Conservation (phyloP, 2,113 vertebrate species). For the Pao palembangensis region DNA sequence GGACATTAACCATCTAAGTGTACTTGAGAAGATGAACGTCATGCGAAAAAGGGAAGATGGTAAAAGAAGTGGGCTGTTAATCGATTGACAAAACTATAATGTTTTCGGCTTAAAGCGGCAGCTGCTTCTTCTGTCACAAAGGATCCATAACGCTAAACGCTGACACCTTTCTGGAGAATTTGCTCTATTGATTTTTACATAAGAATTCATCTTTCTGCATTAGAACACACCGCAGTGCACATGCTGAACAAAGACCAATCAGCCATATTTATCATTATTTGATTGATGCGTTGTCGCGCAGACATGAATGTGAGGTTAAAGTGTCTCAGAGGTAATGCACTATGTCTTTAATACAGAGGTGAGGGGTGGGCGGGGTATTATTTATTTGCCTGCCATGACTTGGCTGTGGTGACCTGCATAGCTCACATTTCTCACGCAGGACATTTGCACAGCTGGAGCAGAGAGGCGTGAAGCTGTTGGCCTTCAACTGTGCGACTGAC, state of each 20-base stretch:
- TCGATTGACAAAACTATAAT: conserved; percentile 54
- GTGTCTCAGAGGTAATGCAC: conserved; percentile 51
- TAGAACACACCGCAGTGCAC: conserved; percentile 45
- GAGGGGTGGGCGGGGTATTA: conserved; percentile 23
- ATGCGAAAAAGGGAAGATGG: conserved; percentile 33
- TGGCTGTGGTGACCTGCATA: conserved; percentile 29
- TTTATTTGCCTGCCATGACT: conserved; percentile 51
- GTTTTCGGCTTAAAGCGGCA: conserved; percentile 45
- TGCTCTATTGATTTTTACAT: conserved; percentile 72
- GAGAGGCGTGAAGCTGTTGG: neutral
- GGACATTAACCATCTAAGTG: conserved; percentile 25
- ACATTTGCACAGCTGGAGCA: conserved; percentile 46
- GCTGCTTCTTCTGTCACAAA: conserved; percentile 48
- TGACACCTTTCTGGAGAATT: conserved; percentile 54
- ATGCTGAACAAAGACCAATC: conserved; percentile 53
- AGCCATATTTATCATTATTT: conserved; percentile 40
- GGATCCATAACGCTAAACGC: conserved; percentile 61
- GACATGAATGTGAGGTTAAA: conserved; percentile 36
- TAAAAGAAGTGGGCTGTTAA: conserved; percentile 48
- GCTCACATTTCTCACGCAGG: conserved; percentile 36
- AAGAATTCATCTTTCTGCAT: conserved; percentile 68
- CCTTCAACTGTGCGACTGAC: neutral
- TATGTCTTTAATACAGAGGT: conserved; percentile 39
- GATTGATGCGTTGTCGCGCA: conserved; percentile 59
- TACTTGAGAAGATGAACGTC: conserved; percentile 50